Percentiles rank a stretch among this genome's conserved stretches.
These are phyloP conservation scores for Meteorus sp. DNA, from an alignment of 1,140 invertebrate species.

Conservation along the genomic window DNA sequence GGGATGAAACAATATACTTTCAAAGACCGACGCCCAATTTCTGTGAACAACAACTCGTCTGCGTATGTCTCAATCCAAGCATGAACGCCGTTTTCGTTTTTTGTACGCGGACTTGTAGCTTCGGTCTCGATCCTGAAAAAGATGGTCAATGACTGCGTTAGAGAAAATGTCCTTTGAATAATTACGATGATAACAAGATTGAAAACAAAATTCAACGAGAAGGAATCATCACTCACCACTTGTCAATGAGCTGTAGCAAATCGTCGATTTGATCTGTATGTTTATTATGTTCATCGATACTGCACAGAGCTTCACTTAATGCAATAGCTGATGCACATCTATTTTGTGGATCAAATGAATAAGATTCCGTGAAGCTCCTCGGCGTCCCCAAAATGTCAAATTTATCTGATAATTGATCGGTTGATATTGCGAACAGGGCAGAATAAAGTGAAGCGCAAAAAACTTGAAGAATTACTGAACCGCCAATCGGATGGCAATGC, in stretches of 20 bases:
- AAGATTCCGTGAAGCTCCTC: slow-evolving; percentile 22
- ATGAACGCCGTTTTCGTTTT: slow-evolving; percentile 37
- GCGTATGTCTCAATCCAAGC: slow-evolving; percentile 49
- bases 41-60: slow-evolving; percentile 53
- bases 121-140: slow-evolving; percentile 32
- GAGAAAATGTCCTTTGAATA: slow-evolving; percentile 8
- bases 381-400: slow-evolving; percentile 4
- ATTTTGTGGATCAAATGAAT: slow-evolving; percentile 38
- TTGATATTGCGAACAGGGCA: slow-evolving; percentile 37
- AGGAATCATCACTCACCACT: slow-evolving; percentile 36
- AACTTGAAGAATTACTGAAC: slow-evolving; percentile 71
- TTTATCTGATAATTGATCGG: background rate
- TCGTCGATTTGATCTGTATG: slow-evolving; percentile 70
- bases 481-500: slow-evolving; percentile 64
- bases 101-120: slow-evolving; percentile 7
- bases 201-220: background rate
- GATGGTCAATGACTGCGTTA: background rate
- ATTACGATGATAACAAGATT: slow-evolving; percentile 12
- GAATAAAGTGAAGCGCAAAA: slow-evolving; percentile 48
- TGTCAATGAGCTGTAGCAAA: slow-evolving; percentile 62
- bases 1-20: slow-evolving; percentile 44
- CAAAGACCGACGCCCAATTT: slow-evolving; percentile 51
- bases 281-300: slow-evolving; percentile 75
- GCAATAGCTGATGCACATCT: slow-evolving; percentile 51
- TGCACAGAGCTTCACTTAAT: slow-evolving; percentile 74